Evolutionary conservation across 35 echinoderm and acorn worm genomes (phyloP).

Genomic region (Apostichopus californicus): DNA sequence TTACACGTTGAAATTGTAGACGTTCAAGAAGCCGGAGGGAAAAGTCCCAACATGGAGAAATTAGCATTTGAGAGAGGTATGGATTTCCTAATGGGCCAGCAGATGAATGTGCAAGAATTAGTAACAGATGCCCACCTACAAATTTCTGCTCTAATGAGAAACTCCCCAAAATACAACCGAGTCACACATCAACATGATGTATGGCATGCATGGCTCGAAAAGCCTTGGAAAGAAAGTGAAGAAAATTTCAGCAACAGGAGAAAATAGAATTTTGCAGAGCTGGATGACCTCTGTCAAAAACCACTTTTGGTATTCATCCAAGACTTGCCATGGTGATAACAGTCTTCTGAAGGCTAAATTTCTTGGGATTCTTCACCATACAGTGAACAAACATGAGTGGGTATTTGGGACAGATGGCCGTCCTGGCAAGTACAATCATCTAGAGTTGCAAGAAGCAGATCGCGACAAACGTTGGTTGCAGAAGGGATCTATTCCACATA

Average conservation of each 20-base stretch:
- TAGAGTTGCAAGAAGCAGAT: background rate
- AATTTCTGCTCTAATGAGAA: constrained; percentile 21
- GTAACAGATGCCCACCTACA: constrained; percentile 34
- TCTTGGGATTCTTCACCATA: background rate
- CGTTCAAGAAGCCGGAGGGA: constrained; percentile 13
- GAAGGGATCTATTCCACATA: constrained; percentile 6
- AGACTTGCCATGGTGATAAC: background rate
- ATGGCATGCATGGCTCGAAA: background rate
- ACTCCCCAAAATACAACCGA: background rate
- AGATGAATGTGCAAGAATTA: background rate
- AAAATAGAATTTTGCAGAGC: background rate
- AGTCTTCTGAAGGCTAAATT: background rate
- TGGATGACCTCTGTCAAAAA: background rate
- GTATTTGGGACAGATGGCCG: constrained; percentile 24
- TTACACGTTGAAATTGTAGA: constrained; percentile 28
- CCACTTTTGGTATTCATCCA: constrained; percentile 15
- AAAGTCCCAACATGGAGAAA: constrained; percentile 41
- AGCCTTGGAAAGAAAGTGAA: background rate
- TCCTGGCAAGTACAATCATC: constrained; percentile 12
- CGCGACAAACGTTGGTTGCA: background rate
- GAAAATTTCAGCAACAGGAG: background rate
- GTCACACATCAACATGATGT: background rate
- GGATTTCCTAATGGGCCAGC: background rate
- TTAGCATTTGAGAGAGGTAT: background rate
- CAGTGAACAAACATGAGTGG: background rate